A percentile compares a stretch with the other conserved stretches of the same genome.
These are phyloP conservation scores for Dicentrarchus labrax DNA, from an alignment of 2,113 vertebrate species.

Conservation along the genomic window DNA sequence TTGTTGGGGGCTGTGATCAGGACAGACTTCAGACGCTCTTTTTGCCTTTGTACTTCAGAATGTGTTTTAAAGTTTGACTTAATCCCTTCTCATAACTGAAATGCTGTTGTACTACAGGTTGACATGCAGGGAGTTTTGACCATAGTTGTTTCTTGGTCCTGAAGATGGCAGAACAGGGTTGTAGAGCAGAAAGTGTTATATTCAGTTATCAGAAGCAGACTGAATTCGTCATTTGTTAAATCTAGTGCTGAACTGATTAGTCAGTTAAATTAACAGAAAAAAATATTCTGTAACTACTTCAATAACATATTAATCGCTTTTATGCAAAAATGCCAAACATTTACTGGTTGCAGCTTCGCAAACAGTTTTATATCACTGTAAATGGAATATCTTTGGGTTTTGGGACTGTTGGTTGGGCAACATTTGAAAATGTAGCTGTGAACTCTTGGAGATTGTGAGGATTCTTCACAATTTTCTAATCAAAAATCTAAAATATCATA, in stretches of 20 bases:
- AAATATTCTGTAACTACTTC: background rate
- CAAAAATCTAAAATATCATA: background rate
- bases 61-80: conserved; percentile 52
- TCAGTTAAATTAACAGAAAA: background rate
- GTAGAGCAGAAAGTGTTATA: background rate
- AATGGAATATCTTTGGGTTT: background rate
- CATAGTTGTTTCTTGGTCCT: background rate
- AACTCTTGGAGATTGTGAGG: background rate
- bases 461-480: background rate
- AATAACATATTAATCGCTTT: background rate
- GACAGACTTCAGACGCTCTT: conserved; percentile 40
- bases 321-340: background rate
- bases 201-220: background rate
- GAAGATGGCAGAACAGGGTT: background rate
- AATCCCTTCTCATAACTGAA: background rate
- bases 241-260: background rate
- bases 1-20: conserved; percentile 28
- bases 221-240: background rate
- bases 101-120: conserved; percentile 7
- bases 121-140: background rate
- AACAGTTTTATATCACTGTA: background rate
- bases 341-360: background rate
- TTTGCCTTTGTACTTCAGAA: conserved; percentile 60
- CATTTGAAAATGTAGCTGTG: background rate
- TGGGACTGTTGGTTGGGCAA: background rate